Percentiles rank a stretch among this genome's conserved stretches.
Conservation (phyloP, 2,888 invertebrate species). For the Bombylius discolor region DNA sequence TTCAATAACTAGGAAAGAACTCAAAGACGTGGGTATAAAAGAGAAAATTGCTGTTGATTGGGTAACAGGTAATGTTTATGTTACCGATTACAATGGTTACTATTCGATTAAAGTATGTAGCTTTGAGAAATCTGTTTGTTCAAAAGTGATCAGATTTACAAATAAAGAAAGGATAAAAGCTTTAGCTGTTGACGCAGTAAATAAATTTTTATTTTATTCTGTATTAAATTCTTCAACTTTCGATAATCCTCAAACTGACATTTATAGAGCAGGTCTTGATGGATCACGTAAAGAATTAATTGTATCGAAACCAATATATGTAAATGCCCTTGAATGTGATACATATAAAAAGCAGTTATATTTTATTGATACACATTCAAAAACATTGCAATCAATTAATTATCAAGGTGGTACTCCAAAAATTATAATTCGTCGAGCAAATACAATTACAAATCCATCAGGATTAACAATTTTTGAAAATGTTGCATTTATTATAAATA, state of each 20-base stretch:
- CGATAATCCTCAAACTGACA: conserved; percentile 36
- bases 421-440: conserved; percentile 36
- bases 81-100: conserved; percentile 38
- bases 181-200: conserved; percentile 49
- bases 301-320: conserved; percentile 26
- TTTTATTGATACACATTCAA: conserved; percentile 53
- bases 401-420: conserved; percentile 40
- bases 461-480: conserved; percentile 62
- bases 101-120: conserved; percentile 44
- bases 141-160: conserved; percentile 41
- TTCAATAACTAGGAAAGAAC: conserved; percentile 26
- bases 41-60: conserved; percentile 56
- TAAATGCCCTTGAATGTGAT: conserved; percentile 40
- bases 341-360: conserved; percentile 51
- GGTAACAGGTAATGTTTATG: conserved; percentile 59
- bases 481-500: conserved; percentile 55
- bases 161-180: conserved; percentile 43
- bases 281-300: conserved; percentile 40
- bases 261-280: conserved; percentile 43
- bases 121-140: conserved; percentile 41
- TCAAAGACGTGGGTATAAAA: conserved; percentile 39
- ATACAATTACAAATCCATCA: conserved; percentile 43
- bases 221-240: conserved; percentile 36
- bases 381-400: conserved; percentile 39
- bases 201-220: conserved; percentile 46